Evolutionary conservation across 1,140 invertebrate genomes (phyloP).

Genomic region (Zaprionus africanus): DNA sequence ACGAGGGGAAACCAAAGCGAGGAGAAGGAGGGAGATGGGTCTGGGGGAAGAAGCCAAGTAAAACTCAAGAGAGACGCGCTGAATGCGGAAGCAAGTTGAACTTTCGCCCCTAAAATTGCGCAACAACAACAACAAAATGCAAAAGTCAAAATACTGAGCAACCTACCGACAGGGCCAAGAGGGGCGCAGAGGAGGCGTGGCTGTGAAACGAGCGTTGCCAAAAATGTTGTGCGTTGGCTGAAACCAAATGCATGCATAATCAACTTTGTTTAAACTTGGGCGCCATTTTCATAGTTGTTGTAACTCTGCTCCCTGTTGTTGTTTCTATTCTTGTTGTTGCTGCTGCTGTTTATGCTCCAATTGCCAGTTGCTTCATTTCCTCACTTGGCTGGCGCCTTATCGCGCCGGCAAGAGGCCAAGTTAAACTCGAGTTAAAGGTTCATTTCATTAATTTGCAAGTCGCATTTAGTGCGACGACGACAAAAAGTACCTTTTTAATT

Average conservation of each 20-base stretch:
- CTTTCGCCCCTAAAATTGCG: conserved; percentile 75
- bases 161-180: conserved; percentile 4
- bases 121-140: conserved; percentile 82
- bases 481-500: too few relatives aligned
- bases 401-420: conserved; percentile 72
- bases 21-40: too few relatives aligned
- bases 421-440: conserved; percentile 83
- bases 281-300: conserved; percentile 60
- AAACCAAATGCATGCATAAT: conserved; percentile 83
- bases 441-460: conserved; percentile 83
- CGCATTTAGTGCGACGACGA: conserved; percentile 81
- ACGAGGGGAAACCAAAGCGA: not conserved
- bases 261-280: conserved; percentile 82
- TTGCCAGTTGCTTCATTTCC: conserved; percentile 46
- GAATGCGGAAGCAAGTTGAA: conserved; percentile 65
- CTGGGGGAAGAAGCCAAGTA: conserved; percentile 15
- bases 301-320: conserved; percentile 32
- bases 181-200: conserved; percentile 48
- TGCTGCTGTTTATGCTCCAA: conserved; percentile 71
- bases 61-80: conserved; percentile 11
- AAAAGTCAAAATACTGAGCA: conserved; percentile 74
- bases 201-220: conserved; percentile 77
- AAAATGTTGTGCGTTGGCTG: conserved; percentile 64
- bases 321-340: conserved; percentile 39
- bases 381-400: conserved; percentile 70